Percentiles rank a stretch among this genome's conserved stretches.
Conservation (phyloP, 1,140 invertebrate species). For the Pseudoatta argentina region DNA sequence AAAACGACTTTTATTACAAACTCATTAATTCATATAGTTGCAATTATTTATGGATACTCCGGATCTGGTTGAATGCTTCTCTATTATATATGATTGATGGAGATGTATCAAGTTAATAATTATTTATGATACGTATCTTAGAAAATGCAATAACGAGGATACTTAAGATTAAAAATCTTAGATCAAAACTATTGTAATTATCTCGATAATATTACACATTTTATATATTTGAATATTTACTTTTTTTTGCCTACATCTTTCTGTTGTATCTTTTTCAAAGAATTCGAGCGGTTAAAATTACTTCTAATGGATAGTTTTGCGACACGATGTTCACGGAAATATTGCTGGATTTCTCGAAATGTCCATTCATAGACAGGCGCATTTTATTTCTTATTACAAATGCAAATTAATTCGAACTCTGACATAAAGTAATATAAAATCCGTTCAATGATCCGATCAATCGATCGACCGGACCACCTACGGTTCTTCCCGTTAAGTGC, state of each 20-base stretch:
- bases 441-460: conserved; percentile 18
- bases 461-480: conserved; percentile 8
- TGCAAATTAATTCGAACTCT: conserved; percentile 40
- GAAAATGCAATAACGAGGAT: not conserved
- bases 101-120: not conserved
- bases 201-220: not conserved
- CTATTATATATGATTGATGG: not conserved
- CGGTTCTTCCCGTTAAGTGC: not conserved
- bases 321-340: not conserved
- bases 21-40: too few species aligned
- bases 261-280: not conserved
- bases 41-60: not conserved
- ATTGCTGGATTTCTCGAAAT: not conserved
- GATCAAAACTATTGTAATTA: not conserved
- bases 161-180: not conserved
- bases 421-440: conserved; percentile 53
- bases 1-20: conserved; percentile 21
- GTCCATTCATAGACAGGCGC: not conserved
- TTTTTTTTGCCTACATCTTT: not conserved
- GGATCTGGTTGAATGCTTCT: not conserved
- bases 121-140: conserved; percentile 6
- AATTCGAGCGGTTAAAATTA: conserved; percentile 15
- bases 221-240: not conserved
- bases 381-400: conserved; percentile 8
- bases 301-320: not conserved